Conservation (phyloP, 2,888 invertebrate species). For the Octodonta nipae region DNA sequence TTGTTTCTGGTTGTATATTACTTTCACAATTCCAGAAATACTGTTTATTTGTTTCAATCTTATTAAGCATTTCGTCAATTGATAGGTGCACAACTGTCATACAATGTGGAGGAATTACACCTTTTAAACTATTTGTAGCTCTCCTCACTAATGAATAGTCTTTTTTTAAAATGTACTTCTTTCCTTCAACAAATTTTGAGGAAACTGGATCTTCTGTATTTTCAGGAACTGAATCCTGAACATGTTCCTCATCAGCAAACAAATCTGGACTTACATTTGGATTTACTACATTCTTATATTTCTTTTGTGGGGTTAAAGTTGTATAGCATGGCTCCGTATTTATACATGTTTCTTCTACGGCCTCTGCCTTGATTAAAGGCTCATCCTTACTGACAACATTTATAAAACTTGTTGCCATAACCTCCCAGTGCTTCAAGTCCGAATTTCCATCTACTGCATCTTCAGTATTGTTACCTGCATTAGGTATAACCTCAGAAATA, state of each 20-base stretch:
- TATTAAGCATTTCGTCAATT: conserved; percentile 48
- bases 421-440: too few species aligned
- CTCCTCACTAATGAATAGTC: conserved; percentile 34
- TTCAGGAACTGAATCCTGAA: conserved; percentile 1
- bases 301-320: conserved; percentile 28
- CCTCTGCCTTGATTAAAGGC: too few species aligned
- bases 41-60: conserved; percentile 24
- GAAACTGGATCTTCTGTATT: too few species aligned
- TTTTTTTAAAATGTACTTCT: conserved; percentile 22
- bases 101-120: conserved; percentile 63
- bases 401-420: too few species aligned
- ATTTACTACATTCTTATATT: conserved; percentile 17
- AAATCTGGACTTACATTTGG: conserved; percentile 43
- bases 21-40: conserved; percentile 20
- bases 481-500: too few species aligned
- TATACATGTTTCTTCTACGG: too few species aligned
- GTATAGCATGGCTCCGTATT: too few species aligned
- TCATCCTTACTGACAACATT: too few species aligned
- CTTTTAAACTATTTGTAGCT: conserved; percentile 48
- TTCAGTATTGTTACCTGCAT: too few species aligned
- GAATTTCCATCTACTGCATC: too few species aligned
- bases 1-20: conserved; percentile 7
- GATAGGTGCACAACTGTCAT: conserved; percentile 55
- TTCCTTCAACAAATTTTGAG: conserved; percentile 14
- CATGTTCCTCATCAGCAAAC: conserved; percentile 44